Percentiles rank a stretch among this genome's conserved stretches.
Conservation (phyloP, 1,140 invertebrate genomes). For the Venturia canescens region DNA sequence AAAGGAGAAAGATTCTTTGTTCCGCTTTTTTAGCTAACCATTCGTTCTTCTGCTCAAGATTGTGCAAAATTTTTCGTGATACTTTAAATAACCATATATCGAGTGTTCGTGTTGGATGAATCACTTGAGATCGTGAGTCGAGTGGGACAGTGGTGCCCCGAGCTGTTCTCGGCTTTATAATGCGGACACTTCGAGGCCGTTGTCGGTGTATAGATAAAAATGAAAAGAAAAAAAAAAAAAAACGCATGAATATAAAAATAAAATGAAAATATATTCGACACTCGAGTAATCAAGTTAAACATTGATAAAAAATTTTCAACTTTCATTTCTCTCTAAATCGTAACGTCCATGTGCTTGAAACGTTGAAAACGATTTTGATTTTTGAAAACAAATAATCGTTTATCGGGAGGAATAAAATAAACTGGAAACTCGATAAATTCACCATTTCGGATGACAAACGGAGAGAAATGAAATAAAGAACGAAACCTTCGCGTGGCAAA, state of each 20-base stretch:
- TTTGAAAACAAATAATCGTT: no score
- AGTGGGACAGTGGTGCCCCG: slow-evolving; percentile 9
- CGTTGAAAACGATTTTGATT: no score
- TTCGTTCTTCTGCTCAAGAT: not conserved
- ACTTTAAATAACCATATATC: slow-evolving; percentile 22
- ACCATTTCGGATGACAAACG: no score
- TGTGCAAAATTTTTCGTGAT: slow-evolving; percentile 1
- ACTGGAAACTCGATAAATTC: no score
- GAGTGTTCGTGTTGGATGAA: slow-evolving; percentile 25
- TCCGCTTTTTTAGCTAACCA: not conserved
- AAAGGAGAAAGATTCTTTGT: not conserved
- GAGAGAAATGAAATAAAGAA: no score
- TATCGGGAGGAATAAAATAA: no score
- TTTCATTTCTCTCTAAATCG: no score
- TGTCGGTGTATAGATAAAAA: not conserved
- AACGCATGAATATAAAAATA: not conserved
- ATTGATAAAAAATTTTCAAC: not conserved
- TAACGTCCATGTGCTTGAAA: no score
- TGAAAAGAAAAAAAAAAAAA: not conserved
- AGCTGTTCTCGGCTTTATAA: not conserved
- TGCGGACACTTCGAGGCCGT: slow-evolving; percentile 1
- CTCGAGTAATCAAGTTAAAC: not conserved
- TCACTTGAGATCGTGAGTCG: slow-evolving; percentile 29
- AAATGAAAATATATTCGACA: not conserved
- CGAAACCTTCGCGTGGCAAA: no score